A percentile compares a stretch with the other conserved stretches of the same genome.
Evolutionary conservation across 2,797 vertebrate genomes (phyloP).

Genomic region (Hypotaenidia okinawae): DNA sequence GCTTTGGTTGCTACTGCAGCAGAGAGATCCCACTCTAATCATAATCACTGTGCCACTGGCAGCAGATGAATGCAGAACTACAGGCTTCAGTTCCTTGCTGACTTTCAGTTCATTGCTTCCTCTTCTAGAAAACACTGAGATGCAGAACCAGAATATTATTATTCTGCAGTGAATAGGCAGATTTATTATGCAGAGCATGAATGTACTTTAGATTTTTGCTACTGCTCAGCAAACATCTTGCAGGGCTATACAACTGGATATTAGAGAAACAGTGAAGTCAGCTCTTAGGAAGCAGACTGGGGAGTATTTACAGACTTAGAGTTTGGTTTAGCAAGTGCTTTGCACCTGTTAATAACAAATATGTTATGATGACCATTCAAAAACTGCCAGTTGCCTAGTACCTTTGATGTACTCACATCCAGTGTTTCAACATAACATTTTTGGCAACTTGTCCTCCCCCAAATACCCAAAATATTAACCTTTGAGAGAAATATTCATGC

Average conservation of each 20-base stretch:
- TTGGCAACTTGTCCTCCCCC: neutral
- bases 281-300: slow-evolving; percentile 1
- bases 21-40: neutral
- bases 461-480: neutral
- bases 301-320: neutral
- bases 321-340: neutral
- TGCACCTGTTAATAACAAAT: neutral
- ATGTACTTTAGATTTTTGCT: slow-evolving; percentile 33
- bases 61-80: slow-evolving; percentile 27
- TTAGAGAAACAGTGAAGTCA: slow-evolving; percentile 28
- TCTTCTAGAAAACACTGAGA: slow-evolving; percentile 39
- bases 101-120: slow-evolving; percentile 39
- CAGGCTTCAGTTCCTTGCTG: slow-evolving; percentile 36
- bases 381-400: neutral
- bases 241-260: neutral
- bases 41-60: neutral
- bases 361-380: neutral
- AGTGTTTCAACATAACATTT: neutral
- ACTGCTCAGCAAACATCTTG: slow-evolving; percentile 40
- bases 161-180: slow-evolving; percentile 36
- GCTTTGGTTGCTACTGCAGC: neutral
- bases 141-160: neutral
- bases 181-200: slow-evolving; percentile 1
- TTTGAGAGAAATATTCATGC: neutral
- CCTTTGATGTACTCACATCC: neutral